Evolutionary conservation across 1,140 invertebrate genomes (phyloP).

Genomic region (Catajapyx aquilonaris): DNA sequence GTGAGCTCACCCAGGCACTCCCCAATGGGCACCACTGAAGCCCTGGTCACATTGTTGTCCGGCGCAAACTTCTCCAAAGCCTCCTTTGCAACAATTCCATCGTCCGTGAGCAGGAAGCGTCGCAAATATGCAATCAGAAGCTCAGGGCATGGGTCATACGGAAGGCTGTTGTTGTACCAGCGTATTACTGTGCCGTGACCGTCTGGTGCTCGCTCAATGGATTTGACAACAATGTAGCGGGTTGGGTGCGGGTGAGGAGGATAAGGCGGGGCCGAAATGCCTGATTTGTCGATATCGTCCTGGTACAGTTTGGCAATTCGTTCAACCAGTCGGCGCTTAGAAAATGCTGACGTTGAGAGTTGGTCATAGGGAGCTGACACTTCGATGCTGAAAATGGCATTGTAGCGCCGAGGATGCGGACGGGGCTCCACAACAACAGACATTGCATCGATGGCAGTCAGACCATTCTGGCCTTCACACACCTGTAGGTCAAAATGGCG

Average conservation of each 20-base stretch:
- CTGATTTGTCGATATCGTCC: too few relatives aligned
- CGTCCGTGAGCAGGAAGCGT: slow-evolving; percentile 28
- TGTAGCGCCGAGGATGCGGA: slow-evolving; percentile 21
- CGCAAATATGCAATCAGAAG: slow-evolving; percentile 46
- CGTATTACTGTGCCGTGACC: slow-evolving; percentile 20
- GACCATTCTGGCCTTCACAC: slow-evolving; percentile 38
- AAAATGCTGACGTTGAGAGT: slow-evolving; percentile 41
- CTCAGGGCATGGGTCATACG: slow-evolving; percentile 45
- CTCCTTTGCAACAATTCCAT: slow-evolving; percentile 26
- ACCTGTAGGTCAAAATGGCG: slow-evolving; percentile 13
- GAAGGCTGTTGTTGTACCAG: slow-evolving; percentile 55
- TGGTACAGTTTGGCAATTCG: too few relatives aligned
- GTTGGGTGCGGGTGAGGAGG: too few relatives aligned
- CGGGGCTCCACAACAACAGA: slow-evolving; percentile 45
- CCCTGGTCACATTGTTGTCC: slow-evolving; percentile 53
- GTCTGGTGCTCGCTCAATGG: too few relatives aligned
- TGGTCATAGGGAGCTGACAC: slow-evolving; percentile 45
- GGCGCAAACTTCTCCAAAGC: slow-evolving; percentile 48
- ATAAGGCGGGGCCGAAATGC: too few relatives aligned
- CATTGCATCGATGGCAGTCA: slow-evolving; percentile 51
- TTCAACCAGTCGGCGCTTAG: slow-evolving; percentile 57
- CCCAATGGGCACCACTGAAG: slow-evolving; percentile 43
- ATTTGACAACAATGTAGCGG: too few relatives aligned
- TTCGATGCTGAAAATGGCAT: slow-evolving; percentile 55
- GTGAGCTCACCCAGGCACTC: slow-evolving; percentile 40